Base-by-base conservation (phyloP, 1,140 invertebrate species). In the Zaprionus inermis region DNA sequence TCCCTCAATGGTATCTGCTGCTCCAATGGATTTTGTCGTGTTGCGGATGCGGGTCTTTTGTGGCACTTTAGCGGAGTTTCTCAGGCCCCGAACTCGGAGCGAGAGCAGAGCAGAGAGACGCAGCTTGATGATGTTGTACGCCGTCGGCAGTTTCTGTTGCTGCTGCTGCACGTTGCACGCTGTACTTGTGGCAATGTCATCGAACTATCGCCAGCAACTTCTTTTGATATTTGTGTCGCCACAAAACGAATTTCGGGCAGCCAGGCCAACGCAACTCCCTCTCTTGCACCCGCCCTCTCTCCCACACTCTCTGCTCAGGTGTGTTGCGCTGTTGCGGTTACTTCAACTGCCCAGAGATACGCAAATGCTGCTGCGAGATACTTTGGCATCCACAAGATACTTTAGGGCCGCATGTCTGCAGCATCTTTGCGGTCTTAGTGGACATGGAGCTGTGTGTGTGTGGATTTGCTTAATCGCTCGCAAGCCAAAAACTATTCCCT, bases 141-240 rank as follows among this genome's bases (percentile, higher is more conserved):
- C 46, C 32, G 41, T 49, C 24, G 56, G 51, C 59, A 38, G 36
- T 55, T 49, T 34, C 73, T 56, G 34, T 24, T 30, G 30, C 22
- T 61, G 52, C 20, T 65, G 7, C 18, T 55, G 46, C 36, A n/a
- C 44, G 22, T 68, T 73, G 63, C 63, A 74, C 66, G 67, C 65
- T 86, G 76, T 69, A 56, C 3, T 57, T 76, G 77, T 60, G 59
- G 65, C 80, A 57, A 89, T 89, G 84, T 89, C 84, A 84, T 90
- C 85, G 84, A 90, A 89, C 84, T 81, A 84, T 81, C 61, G 84
- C 55, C 83, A 83, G 72, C 36, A 41, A n/a, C 16, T 24, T 44
- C 67, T 72, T 71, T 66, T 77, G 24, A 22, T 85, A 72, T 72
- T 71, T 61, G 22, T 22, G 41, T 20, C 20, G 58, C 34, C 36